These are phyloP conservation scores for Bagarius yarrelli DNA, from an alignment of 2,113 vertebrate genomes.

Conservation along the genomic window DNA sequence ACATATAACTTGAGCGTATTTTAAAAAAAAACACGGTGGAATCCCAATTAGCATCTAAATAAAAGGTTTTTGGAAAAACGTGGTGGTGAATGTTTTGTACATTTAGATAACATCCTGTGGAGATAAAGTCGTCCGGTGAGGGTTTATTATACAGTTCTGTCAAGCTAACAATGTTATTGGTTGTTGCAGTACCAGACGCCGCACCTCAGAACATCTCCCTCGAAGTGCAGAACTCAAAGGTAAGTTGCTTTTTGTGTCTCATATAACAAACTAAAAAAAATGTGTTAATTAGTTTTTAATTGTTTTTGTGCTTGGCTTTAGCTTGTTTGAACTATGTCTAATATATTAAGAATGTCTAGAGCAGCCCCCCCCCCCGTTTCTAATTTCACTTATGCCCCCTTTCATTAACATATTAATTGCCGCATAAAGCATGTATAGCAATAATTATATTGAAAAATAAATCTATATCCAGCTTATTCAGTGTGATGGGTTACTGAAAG, in stretches of 20 bases:
- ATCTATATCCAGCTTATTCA: too few species aligned
- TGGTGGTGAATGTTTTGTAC: background rate
- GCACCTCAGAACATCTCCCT: conserved; percentile 92
- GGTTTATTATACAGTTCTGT: background rate
- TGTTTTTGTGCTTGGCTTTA: background rate
- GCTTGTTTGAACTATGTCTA: background rate
- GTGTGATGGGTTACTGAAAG: too few species aligned
- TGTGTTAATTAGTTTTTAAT: background rate
- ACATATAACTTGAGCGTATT: background rate
- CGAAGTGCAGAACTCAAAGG: conserved; percentile 97
- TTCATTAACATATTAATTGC: too few species aligned
- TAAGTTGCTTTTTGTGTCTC: conserved; percentile 54
- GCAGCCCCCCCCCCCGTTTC: background rate
- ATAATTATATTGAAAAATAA: too few species aligned
- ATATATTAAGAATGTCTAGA: background rate
- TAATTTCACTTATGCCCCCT: too few species aligned
- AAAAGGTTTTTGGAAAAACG: background rate
- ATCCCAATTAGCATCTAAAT: conserved; percentile 4
- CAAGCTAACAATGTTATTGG: background rate
- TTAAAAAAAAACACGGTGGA: background rate
- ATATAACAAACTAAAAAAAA: background rate
- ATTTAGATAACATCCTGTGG: background rate
- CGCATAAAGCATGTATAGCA: too few species aligned
- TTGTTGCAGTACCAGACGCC: conserved; percentile 83
- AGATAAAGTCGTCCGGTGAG: background rate